phyloP scores from a whole-genome alignment of 2,888 invertebrate species.

The Caenorhabditis plicata region DNA sequence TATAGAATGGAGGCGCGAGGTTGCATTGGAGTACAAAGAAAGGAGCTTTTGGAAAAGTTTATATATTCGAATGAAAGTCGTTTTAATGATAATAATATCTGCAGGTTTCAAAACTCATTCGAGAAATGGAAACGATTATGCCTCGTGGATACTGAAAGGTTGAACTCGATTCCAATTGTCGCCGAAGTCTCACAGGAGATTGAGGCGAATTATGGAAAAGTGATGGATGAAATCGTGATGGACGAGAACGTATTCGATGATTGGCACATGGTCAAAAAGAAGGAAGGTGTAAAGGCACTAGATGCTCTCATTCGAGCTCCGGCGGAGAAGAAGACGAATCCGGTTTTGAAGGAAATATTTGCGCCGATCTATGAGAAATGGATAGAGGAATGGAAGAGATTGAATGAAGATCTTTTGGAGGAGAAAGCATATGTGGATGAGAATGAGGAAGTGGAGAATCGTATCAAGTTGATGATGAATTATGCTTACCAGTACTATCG shows the following conservation, averaged over 20 bases:
- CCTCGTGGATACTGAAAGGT: too few species aligned
- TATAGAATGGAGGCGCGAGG: neutral
- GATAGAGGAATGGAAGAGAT: slow-evolving; percentile 11
- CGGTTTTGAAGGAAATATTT: slow-evolving; percentile 12
- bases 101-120: too few species aligned
- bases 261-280: slow-evolving; percentile 3
- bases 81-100: too few species aligned
- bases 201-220: too few species aligned
- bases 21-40: neutral
- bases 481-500: slow-evolving; percentile 28
- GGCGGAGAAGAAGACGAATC: too few species aligned
- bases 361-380: slow-evolving; percentile 19
- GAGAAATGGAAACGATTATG: too few species aligned
- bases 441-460: too few species aligned
- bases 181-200: too few species aligned
- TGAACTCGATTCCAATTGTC: too few species aligned
- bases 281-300: slow-evolving; percentile 17
- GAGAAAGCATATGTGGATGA: neutral
- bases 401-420: neutral
- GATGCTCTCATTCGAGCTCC: too few species aligned
- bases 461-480: slow-evolving; percentile 4
- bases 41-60: neutral
- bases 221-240: slow-evolving; percentile 1
- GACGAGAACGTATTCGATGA: slow-evolving; percentile 4
- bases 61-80: too few species aligned